Conservation (phyloP, 2,888 invertebrate species). For the Mactromeris polynyma region DNA sequence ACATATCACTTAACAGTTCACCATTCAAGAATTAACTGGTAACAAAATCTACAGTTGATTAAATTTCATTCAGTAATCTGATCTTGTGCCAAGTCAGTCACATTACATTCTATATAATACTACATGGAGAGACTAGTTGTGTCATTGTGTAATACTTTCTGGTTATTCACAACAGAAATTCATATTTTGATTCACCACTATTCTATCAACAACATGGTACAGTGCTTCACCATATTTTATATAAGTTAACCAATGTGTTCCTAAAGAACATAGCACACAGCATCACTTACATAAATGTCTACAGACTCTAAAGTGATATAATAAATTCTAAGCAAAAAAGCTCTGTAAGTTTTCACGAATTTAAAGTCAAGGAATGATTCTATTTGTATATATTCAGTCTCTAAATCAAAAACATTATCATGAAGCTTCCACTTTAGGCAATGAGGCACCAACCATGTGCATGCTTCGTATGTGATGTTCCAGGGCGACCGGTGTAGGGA, state of each 20-base stretch:
- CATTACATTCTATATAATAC: neutral
- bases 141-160: neutral
- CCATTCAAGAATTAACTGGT: neutral
- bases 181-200: neutral
- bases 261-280: neutral
- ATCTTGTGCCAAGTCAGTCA: constrained; percentile 8
- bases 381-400: neutral
- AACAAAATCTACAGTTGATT: neutral
- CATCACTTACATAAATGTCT: constrained; percentile 5
- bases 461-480: constrained; percentile 99
- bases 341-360: constrained; percentile 15
- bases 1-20: neutral
- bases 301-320: neutral
- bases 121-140: neutral
- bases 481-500: constrained; percentile 97
- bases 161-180: constrained; percentile 9
- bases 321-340: constrained; percentile 13
- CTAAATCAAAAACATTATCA: constrained; percentile 19
- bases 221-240: constrained; percentile 6
- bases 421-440: constrained; percentile 70
- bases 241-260: neutral
- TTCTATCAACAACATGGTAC: neutral
- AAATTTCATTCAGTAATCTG: neutral
- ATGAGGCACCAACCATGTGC: constrained; percentile 74
- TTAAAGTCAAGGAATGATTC: constrained; percentile 11